Evolutionary conservation across 2,113 vertebrate genomes (phyloP), one percentile per base, ranked within the genome.

Genomic region (Bujurquina vittata): DNA sequence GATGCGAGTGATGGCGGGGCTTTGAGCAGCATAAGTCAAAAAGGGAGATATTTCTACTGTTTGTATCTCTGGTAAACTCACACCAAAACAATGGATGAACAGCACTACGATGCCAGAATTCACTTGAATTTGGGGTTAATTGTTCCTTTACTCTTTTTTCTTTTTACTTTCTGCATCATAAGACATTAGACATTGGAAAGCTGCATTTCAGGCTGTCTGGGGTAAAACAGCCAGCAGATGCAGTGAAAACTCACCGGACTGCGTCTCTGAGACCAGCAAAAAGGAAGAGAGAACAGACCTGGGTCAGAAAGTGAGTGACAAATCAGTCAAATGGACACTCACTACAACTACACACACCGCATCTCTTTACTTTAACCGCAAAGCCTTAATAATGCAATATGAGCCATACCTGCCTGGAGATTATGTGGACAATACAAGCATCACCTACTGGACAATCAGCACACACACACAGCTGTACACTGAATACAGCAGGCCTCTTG

Each of bases 201-300:
- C 22, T 35, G 73, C 26, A 29, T 87, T 81, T 83, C 49, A 58
- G 65, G 72, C 56, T 83, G 72, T 74, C 65, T 10, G 55, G 61
- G 63, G 15, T 37, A 40, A 37, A 88, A 77, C 73, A 77, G 61
- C 88, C 88, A 89, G 84, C 82, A 90, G 90, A 78, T 73, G 87
- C 79, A 40, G 86, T 40, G 35, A 75, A 73, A 79, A 96, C 98
- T 99, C 97, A 99, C 98, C 97, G 98, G 98, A 91, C 97, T 99
- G 95, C 97, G 98, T 96, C 97, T 98, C 98, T 99, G 98, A 94
- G 97, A 97, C 95, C 98, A 97, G 98, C 97, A 97, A 97, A 98
- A 98, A 95, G 96, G 97, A 96, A 99, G 97, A 99, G 97, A 99
- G 97, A 99, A 98, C 93, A 99, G 96, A 98, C 89, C 97, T 97